These are phyloP conservation scores for Ochotona princeps DNA, from an alignment of 2,113 vertebrate species.

Conservation along the genomic window DNA sequence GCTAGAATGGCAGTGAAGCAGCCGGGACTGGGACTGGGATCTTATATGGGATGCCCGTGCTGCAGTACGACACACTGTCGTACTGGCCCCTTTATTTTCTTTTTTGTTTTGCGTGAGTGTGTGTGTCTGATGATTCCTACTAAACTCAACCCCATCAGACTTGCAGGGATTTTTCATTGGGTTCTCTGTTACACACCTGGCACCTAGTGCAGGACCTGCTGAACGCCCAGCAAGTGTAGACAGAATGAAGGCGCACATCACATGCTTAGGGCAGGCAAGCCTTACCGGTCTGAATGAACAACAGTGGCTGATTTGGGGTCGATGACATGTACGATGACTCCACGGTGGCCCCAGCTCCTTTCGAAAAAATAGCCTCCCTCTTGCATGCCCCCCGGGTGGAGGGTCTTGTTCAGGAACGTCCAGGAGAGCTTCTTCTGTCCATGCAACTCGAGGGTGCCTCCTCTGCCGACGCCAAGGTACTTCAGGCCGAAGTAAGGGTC, in stretches of 20 bases:
- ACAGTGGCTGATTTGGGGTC: conserved; percentile 91
- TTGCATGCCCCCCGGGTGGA: conserved; percentile 91
- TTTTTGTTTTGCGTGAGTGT: neutral
- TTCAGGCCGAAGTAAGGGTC: conserved; percentile 95
- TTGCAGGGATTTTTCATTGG: neutral
- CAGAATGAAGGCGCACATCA: accelerated
- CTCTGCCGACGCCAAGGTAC: conserved; percentile 92
- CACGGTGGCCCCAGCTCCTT: conserved; percentile 96
- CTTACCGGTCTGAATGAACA: conserved; percentile 92
- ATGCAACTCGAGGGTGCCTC: conserved; percentile 94
- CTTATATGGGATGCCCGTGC: no score
- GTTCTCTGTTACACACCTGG: accelerated
- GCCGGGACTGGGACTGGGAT: no score
- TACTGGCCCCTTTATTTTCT: no score
- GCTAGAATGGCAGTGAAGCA: no score
- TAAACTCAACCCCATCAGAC: accelerated
- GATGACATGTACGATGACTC: conserved; percentile 94
- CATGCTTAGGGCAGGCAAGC: neutral
- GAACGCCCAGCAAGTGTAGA: accelerated
- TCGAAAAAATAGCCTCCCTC: conserved; percentile 94
- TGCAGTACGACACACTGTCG: no score
- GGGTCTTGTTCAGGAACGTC: conserved; percentile 96
- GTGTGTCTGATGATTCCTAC: neutral
- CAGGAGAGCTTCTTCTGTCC: conserved; percentile 94
- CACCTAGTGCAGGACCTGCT: accelerated